Evolutionary conservation across 2,888 invertebrate genomes (phyloP), one percentile per base, ranked within the genome.

Genomic region (Ichneumoninae sp.): DNA sequence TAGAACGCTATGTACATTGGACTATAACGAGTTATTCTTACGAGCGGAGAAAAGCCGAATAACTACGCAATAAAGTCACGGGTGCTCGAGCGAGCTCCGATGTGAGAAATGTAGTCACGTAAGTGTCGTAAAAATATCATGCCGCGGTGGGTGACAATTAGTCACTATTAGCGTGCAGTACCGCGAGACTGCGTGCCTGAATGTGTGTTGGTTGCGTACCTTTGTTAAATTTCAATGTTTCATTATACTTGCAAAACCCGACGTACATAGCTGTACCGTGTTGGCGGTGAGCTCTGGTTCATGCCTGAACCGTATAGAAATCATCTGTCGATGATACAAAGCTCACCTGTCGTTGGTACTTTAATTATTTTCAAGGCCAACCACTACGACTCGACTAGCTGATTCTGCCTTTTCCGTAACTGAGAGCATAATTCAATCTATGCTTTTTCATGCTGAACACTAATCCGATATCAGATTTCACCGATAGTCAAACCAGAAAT

Each of bases 101-200:
- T 76, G 76, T 77, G 54, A 79, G 26, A 26, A 10, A 57, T 16
- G 54, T 47, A 52, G 77, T 74, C 76, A 77, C 80, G 83, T 77
- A 77, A 80, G 80, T 80, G 80, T 77, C 77, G 60, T 80, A 80
- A 81, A 81, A 84, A 84, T 80, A 81, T 78, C 74, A 52, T 77
- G 47, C 30, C 70, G 44, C 77, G 65, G 65, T 84, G 77, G 77
- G 68, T 78, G 84, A 84, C 84, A 81, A 84, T 84, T 81, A 69
- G 84, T 78, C 30, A 54, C 74, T 33, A 84, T 84, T 84, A 81
- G 69, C 62, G 54, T 54, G 74, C 66, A 70, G 6, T 44, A 69
- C 50, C 44, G 33, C 69, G 72, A 77, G 62, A 40, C 68, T 54
- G 66, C 62, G 13, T 57, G 57, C 10, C n/a, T 75, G 70, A 47